Conservation (phyloP, 2,888 invertebrate species). For the Epinotia brunnichana region DNA sequence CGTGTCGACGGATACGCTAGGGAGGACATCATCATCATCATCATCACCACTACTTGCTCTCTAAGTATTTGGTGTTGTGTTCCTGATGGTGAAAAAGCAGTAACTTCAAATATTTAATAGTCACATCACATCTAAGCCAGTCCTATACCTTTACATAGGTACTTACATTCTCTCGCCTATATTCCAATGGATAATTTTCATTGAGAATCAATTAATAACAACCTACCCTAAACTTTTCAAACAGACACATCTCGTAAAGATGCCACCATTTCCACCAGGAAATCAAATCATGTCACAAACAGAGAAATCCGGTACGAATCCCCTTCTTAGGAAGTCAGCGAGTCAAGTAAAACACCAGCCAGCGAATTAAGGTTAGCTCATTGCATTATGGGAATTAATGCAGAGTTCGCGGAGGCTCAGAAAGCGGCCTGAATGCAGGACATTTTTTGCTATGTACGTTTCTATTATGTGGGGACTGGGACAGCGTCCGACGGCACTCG, state of each 20-base stretch:
- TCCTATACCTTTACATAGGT: too few species aligned
- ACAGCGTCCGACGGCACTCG: slow-evolving; percentile 54
- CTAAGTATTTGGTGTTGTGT: too few species aligned
- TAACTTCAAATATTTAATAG: too few species aligned
- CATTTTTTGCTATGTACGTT: slow-evolving; percentile 60
- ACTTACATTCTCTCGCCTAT: too few species aligned
- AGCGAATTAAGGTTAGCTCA: slow-evolving; percentile 48
- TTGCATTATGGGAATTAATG: slow-evolving; percentile 53
- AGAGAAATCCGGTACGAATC: slow-evolving; percentile 36
- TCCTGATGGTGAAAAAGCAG: too few species aligned
- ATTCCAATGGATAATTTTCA: too few species aligned
- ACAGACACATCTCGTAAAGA: background rate
- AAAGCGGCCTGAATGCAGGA: slow-evolving; percentile 52
- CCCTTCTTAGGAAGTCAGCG: slow-evolving; percentile 24
- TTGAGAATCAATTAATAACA: background rate
- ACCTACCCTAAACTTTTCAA: background rate
- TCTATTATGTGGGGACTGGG: slow-evolving; percentile 60
- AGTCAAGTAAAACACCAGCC: slow-evolving; percentile 51
- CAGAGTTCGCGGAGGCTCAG: slow-evolving; percentile 52
- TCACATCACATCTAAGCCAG: too few species aligned
- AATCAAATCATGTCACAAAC: slow-evolving; percentile 30
- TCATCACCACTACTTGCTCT: too few species aligned
- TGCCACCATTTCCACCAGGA: slow-evolving; percentile 24
- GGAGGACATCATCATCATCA: too few species aligned
- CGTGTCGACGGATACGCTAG: too few species aligned